Percentiles rank a stretch among this genome's conserved stretches.
Conservation (phyloP, 1,140 invertebrate species). For the Drosophila nebulosa region DNA sequence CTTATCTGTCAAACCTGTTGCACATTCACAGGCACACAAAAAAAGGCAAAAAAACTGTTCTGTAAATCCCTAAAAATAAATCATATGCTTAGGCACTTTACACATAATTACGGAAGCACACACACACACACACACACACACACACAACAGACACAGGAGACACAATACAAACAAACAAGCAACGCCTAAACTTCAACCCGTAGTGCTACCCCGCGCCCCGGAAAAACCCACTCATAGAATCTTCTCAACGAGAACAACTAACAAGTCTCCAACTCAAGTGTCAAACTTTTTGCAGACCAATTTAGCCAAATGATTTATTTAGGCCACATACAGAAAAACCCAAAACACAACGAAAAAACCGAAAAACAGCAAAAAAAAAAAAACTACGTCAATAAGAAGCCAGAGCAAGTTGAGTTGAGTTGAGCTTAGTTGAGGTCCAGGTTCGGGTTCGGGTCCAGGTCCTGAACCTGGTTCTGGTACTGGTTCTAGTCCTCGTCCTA, state of each 20-base stretch:
- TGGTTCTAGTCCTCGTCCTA: neutral
- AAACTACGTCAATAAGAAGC: constrained; percentile 18
- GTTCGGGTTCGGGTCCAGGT: neutral
- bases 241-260: constrained; percentile 67
- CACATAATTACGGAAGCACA: constrained; percentile 64
- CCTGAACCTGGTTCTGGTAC: neutral
- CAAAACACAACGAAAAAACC: neutral
- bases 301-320: constrained; percentile 79
- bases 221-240: constrained; percentile 10
- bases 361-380: constrained; percentile 8
- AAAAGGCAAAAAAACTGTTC: constrained; percentile 14
- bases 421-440: neutral
- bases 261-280: constrained; percentile 70
- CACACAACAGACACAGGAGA: neutral
- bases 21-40: neutral
- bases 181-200: neutral
- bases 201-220: no score
- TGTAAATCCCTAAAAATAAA: constrained; percentile 51
- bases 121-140: constrained; percentile 19
- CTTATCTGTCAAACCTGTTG: constrained; percentile 49
- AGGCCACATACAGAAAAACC: constrained; percentile 33
- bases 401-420: constrained; percentile 9
- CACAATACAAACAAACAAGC: neutral
- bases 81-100: constrained; percentile 74
- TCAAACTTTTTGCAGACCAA: constrained; percentile 78